Evolutionary conservation across 2,888 invertebrate genomes (phyloP).

Genomic region (Scrobipalpa atriplicella): DNA sequence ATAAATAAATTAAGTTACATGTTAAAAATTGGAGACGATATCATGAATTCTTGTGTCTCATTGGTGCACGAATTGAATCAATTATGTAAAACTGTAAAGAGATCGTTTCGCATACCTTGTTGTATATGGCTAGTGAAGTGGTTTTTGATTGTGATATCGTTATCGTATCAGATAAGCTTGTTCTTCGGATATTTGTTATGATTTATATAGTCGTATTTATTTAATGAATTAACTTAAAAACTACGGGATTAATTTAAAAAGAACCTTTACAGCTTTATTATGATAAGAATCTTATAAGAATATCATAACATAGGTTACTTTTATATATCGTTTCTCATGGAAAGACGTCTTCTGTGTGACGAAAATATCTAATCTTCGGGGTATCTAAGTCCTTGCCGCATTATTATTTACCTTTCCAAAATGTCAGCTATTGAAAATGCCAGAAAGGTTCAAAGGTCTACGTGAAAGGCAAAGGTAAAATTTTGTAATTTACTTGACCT

Average conservation of each 20-base stretch:
- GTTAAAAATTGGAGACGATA: neutral
- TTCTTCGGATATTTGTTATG: neutral
- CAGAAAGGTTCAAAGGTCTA: neutral
- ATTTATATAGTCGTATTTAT: too few species aligned
- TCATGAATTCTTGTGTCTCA: constrained; percentile 26
- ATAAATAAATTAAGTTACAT: neutral
- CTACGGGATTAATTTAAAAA: too few species aligned
- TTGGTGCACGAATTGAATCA: constrained; percentile 49
- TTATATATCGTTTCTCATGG: too few species aligned
- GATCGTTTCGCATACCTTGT: constrained; percentile 7
- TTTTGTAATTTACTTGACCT: too few species aligned
- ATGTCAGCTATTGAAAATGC: neutral
- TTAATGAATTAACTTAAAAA: too few species aligned
- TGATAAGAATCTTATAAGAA: too few species aligned
- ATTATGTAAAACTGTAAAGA: constrained; percentile 14
- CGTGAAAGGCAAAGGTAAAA: neutral
- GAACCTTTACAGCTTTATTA: too few species aligned
- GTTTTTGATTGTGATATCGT: neutral
- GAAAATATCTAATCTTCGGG: too few species aligned
- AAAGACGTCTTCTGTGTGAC: too few species aligned
- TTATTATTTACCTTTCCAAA: neutral
- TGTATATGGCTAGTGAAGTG: neutral
- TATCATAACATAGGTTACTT: too few species aligned
- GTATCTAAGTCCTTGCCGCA: neutral
- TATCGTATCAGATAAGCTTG: constrained; percentile 1